Evolutionary conservation across 2,888 invertebrate genomes (phyloP).

Genomic region (Caprella mutica): DNA sequence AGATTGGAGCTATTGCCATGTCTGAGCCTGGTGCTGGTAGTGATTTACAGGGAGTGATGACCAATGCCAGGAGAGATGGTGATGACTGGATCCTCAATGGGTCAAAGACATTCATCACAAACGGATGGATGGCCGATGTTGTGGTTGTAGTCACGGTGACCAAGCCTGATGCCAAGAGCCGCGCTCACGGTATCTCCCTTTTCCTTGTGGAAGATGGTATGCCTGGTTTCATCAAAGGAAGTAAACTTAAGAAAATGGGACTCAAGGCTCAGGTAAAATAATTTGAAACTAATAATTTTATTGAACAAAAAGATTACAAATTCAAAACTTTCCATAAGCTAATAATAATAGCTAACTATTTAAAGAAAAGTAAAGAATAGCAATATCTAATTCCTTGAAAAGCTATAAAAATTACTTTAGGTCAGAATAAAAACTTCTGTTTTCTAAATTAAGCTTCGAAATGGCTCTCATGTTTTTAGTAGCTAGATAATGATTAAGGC

Average conservation of each 20-base stretch:
- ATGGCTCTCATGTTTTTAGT: too few relatives aligned
- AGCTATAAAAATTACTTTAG: too few relatives aligned
- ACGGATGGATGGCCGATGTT: constrained; percentile 41
- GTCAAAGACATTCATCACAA: constrained; percentile 43
- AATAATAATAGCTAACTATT: too few relatives aligned
- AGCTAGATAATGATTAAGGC: too few relatives aligned
- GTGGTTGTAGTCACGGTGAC: constrained; percentile 43
- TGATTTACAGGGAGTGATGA: constrained; percentile 43
- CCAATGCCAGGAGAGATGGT: constrained; percentile 42
- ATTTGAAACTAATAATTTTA: too few relatives aligned
- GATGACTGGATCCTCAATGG: constrained; percentile 44
- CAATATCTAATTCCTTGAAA: too few relatives aligned
- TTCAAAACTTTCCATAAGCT: too few relatives aligned
- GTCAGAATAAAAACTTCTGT: too few relatives aligned
- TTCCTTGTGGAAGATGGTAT: constrained; percentile 43
- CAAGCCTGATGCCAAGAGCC: constrained; percentile 40
- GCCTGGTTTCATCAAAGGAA: constrained; percentile 43
- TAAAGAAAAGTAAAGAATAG: too few relatives aligned
- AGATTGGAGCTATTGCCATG: constrained; percentile 44
- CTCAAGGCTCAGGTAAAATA: constrained; percentile 38
- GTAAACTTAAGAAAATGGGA: constrained; percentile 43
- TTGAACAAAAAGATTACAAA: too few relatives aligned
- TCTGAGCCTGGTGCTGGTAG: constrained; percentile 45
- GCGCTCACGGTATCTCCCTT: constrained; percentile 43
- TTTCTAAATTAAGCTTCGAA: too few relatives aligned